phyloP scores from a whole-genome alignment of 1,140 invertebrate species.

The Apis cerana region DNA sequence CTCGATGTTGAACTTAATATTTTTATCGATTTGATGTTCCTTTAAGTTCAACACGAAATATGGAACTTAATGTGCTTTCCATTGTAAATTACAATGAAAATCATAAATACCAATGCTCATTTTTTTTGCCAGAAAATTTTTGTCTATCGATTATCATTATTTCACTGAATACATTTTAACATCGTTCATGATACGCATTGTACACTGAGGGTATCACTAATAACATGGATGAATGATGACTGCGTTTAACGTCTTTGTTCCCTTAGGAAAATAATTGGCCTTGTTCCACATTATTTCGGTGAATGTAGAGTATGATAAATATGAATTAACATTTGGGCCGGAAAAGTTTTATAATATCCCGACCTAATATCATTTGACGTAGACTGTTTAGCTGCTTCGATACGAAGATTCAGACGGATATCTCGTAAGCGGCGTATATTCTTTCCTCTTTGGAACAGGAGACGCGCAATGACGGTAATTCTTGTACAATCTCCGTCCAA shows the following conservation, averaged over 20 bases:
- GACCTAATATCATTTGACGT: constrained; percentile 29
- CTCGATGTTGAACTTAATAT: constrained; percentile 22
- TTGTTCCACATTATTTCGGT: background rate
- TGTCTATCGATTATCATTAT: constrained; percentile 10
- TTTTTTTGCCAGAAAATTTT: background rate
- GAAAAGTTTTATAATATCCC: constrained; percentile 37
- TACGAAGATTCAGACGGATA: constrained; percentile 62
- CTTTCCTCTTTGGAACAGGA: constrained; percentile 58
- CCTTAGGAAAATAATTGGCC: constrained; percentile 6
- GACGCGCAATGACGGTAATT: constrained; percentile 59
- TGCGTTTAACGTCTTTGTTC: background rate
- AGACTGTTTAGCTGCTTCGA: constrained; percentile 35
- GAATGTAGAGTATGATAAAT: background rate
- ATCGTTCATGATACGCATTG: constrained; percentile 3
- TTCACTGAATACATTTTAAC: constrained; percentile 10
- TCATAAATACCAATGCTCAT: constrained; percentile 7
- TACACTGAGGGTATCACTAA: background rate
- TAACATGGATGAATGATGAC: constrained; percentile 7
- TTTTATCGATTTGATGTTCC: background rate
- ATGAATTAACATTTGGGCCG: constrained; percentile 25
- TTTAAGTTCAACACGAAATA: constrained; percentile 12
- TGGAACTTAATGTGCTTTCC: background rate
- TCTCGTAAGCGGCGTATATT: constrained; percentile 58
- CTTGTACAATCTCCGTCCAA: constrained; percentile 73
- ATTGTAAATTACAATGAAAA: constrained; percentile 25